Evolutionary conservation across 2,113 vertebrate species (phyloP), one percentile per base, ranked within the genome.

Genomic region (Neodon shergylaensis): DNA sequence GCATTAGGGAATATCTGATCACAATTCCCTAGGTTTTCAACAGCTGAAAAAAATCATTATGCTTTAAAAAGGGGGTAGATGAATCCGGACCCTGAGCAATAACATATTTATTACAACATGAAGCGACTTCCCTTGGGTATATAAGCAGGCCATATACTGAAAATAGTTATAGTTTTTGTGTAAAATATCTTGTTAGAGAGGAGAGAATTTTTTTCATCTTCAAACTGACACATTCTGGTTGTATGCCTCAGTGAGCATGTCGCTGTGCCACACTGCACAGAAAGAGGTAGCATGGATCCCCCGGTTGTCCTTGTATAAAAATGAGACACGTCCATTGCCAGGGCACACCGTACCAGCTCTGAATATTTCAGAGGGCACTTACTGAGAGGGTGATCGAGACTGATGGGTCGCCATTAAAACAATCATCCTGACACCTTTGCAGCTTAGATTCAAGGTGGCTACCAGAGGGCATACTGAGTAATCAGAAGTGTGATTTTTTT

Each of bases 181-280:
- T 97, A 91, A 97, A 97, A 95, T 98, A 90, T 97, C 97, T 95
- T 96, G 86, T 82, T 85, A 74, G 78, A 90, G 95, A 97, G 77
- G 58, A 95, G 97, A 97, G 94, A 94, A 94, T 83, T 96, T 94
- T 28, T 90, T 84, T 83, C 95, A 81, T 88, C 92, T 92, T 85
- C 54, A 79, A 97, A 96, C 94, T 96, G 97, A 98, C 98, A 98
- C 98, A 97, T 97, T 49, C 61, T 97, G 94, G 94, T 92, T 95
- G 72, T 92, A 97, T 90, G 98, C 98, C 97, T 98, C 98, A 97
- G 94, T 97, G 98, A 98, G 98, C 98, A 98, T 96, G 93, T 21
- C 49, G 97, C 97, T 96, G 96, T 98, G 98, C 98, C 98, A 97
- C 98, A 98, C 98, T 98, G 98, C 98, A 97, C 98, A 98, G 97